A percentile compares a stretch with the other conserved stretches of the same genome.
These are phyloP conservation scores for Yasuhikotakia modesta DNA, from an alignment of 2,797 vertebrate species.

Conservation along the genomic window DNA sequence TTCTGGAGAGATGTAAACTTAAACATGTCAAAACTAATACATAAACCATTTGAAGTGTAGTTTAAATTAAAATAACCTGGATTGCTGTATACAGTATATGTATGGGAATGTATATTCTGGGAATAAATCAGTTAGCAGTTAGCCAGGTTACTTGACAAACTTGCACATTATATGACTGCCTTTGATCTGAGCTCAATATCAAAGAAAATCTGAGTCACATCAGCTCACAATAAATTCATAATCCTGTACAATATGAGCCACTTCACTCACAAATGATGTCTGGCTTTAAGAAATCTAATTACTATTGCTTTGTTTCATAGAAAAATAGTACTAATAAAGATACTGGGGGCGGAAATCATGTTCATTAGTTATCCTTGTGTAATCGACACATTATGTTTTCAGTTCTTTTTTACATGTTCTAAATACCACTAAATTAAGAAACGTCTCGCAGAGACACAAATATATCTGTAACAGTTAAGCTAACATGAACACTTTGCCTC, in stretches of 20 bases:
- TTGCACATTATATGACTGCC: constrained; percentile 1
- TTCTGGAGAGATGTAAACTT: not conserved
- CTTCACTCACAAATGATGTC: constrained; percentile 23
- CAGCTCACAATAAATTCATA: not conserved
- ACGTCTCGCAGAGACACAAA: not conserved
- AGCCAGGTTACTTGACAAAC: not conserved
- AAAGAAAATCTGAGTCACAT: constrained; percentile 10
- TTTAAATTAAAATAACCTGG: not conserved
- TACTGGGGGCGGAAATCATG: not conserved
- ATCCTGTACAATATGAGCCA: constrained; percentile 1
- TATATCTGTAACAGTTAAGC: not conserved
- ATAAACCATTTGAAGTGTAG: not conserved
- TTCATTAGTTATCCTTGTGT: constrained; percentile 14
- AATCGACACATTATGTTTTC: not conserved
- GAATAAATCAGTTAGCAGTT: no score
- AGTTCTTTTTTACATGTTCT: constrained; percentile 13
- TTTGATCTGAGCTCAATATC: constrained; percentile 2
- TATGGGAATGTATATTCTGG: no score
- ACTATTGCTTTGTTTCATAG: not conserved
- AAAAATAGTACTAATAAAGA: constrained; percentile 1
- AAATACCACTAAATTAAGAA: constrained; percentile 10
- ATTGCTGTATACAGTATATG: not conserved
- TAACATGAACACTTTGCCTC: constrained; percentile 18
- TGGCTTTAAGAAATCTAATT: constrained; percentile 40
- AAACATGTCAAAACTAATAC: not conserved